These are phyloP conservation scores for Resseliella maxima DNA, from an alignment of 2,888 invertebrate genomes.

Conservation along the genomic window DNA sequence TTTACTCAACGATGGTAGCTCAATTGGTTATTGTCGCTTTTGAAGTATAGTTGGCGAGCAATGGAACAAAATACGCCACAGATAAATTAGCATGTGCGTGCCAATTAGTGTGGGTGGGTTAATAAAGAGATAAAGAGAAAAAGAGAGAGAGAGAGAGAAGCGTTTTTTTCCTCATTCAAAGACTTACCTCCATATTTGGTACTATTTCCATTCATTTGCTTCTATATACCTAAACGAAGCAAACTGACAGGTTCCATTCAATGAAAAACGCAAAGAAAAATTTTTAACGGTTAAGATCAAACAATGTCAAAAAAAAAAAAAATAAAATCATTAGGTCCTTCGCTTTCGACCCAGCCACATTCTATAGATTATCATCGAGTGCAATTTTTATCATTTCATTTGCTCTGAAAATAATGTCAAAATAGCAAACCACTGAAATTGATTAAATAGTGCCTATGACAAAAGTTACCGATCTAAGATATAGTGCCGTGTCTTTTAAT, in stretches of 20 bases:
- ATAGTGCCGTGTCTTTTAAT: background rate
- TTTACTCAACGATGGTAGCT: background rate
- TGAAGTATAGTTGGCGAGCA: background rate
- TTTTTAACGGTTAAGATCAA: conserved; percentile 12
- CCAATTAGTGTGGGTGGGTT: conserved; percentile 14
- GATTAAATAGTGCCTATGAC: no score
- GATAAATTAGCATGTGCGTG: conserved; percentile 29
- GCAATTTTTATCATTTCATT: no score
- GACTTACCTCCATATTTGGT: background rate
- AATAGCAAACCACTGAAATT: no score
- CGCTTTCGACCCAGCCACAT: no score
- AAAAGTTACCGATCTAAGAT: background rate
- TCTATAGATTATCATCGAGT: no score
- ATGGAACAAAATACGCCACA: no score
- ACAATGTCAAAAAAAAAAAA: no score
- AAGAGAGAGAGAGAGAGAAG: background rate
- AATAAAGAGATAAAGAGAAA: background rate
- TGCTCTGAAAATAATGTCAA: no score
- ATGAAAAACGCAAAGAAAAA: background rate
- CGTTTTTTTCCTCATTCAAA: background rate
- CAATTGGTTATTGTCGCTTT: background rate
- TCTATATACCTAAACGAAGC: no score
- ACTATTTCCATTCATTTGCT: no score
- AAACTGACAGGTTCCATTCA: no score
- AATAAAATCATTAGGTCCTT: no score